Base-by-base conservation (phyloP, 2,797 vertebrate species). In the Ateles fusciceps region DNA sequence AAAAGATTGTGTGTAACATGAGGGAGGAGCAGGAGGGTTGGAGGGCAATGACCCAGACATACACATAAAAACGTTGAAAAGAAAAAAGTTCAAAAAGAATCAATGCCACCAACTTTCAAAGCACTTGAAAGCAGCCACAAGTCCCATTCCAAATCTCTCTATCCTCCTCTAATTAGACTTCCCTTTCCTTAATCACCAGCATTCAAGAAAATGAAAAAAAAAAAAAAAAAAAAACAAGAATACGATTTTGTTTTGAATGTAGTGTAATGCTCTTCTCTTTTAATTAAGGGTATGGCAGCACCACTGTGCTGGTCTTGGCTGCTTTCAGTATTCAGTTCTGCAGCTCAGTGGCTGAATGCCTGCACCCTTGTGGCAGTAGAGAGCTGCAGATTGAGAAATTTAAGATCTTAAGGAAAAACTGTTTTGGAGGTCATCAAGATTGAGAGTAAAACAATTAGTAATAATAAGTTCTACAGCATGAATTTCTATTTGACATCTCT, bases 111-210 rank as follows among this genome's bases (percentile, higher is more conserved):
- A 36, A 55, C 44, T 76, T 55, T 88, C 30, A 84, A 88, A 94
- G 42, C 61, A 79, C 87, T 90, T 95, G 81, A 85, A 89, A 88
- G 89, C 15, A 61, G 55, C 93, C 80, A 39, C 96, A 90, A 88
- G 89, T 83, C 39, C 21, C 26, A 28, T 21, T 89, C 5, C 17
- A 81, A 92, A 72, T 57, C 71, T 59, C 76, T 94, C 91, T 78
- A 50, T 78, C 75, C 17, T 97, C 84, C 76, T 85, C 93, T 94
- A 92, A 95, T 92, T 88, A 96, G 90, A 78, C 59, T 85, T 72
- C 50, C 84, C 92, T 93, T 88, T 93, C 64, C 46, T 85, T 42
- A 86, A 92, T 86, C 83, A 86, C 26, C 57, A 39, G 26, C 36
- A 42, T 74, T 93, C 64, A 89, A 68, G 64, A 9, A 68, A 68